phyloP scores from a whole-genome alignment of 2,113 vertebrate genomes.

The Turdus rufiventris region DNA sequence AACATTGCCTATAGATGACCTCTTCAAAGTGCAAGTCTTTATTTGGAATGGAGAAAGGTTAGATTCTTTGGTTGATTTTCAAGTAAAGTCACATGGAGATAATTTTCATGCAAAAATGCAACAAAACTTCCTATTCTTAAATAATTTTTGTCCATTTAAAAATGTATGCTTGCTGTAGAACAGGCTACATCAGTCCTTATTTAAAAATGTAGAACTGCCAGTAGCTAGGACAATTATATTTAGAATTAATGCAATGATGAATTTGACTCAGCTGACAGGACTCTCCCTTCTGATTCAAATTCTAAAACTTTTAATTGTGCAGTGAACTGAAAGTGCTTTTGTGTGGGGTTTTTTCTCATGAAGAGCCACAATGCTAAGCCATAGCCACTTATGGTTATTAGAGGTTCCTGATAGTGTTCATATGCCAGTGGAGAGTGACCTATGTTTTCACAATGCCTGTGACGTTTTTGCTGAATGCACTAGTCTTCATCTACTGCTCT shows the following conservation, averaged over 20 bases:
- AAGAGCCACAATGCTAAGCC: background rate
- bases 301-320: background rate
- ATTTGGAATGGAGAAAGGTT: background rate
- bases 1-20: background rate
- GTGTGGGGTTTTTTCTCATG: background rate
- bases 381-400: accelerated
- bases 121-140: background rate
- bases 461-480: background rate
- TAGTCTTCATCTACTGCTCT: background rate
- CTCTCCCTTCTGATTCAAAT: background rate
- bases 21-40: background rate
- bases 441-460: background rate
- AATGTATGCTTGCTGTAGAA: background rate
- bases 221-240: background rate
- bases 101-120: background rate
- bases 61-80: background rate
- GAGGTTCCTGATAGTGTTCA: background rate
- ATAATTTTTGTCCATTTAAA: background rate
- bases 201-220: background rate
- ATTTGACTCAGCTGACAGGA: background rate
- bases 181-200: background rate
- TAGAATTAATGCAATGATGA: background rate
- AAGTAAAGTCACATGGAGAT: background rate
- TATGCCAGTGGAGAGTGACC: background rate
- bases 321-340: background rate